Evolutionary conservation across 2,888 invertebrate species (phyloP).

Genomic region (Erebia ligea): DNA sequence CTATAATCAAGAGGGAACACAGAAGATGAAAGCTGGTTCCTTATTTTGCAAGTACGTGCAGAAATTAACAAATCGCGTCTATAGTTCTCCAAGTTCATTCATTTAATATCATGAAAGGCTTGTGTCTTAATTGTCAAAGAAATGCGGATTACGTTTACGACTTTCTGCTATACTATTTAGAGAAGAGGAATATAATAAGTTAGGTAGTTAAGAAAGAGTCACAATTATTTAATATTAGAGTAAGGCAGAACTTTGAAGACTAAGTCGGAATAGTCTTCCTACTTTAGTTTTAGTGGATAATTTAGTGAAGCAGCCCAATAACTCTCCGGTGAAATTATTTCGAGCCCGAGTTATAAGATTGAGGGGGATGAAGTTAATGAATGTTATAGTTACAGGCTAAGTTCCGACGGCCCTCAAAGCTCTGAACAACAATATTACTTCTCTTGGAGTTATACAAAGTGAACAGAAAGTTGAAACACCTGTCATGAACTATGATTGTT

Average conservation of each 20-base stretch:
- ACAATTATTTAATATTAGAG: no score
- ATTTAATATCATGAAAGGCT: no score
- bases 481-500: conserved; percentile 3
- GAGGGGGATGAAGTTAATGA: conserved; percentile 24
- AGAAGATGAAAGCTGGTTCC: no score
- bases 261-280: not conserved
- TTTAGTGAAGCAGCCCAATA: conserved; percentile 16
- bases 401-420: conserved; percentile 13
- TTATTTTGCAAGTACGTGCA: no score
- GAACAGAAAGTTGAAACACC: not conserved
- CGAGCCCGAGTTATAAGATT: conserved; percentile 4
- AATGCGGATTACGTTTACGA: no score
- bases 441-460: conserved; percentile 7
- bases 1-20: no score
- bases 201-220: no score
- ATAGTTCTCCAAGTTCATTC: no score
- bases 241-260: not conserved
- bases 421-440: conserved; percentile 27
- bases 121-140: no score
- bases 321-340: conserved; percentile 23
- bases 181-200: not conserved
- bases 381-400: conserved; percentile 24
- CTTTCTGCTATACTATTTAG: not conserved
- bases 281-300: conserved; percentile 8
- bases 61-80: no score